Percentiles rank a stretch among this genome's conserved stretches.
These are phyloP conservation scores for Drosophila sp. DNA, from an alignment of 1,140 invertebrate species.

Conservation along the genomic window DNA sequence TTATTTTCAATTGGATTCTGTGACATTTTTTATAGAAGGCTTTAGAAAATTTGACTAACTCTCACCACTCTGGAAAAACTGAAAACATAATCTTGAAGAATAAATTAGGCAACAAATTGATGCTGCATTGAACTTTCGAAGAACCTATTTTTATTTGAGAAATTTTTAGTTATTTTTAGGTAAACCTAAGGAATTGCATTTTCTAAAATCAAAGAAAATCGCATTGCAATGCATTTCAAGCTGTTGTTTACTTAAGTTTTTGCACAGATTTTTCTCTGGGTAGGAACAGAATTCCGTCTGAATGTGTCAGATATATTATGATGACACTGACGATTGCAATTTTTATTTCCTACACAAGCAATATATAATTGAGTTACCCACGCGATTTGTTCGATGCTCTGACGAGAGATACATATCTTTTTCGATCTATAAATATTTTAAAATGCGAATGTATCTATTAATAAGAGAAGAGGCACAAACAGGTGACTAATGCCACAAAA, in stretches of 20 bases:
- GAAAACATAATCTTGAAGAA: no score
- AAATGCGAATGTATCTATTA: slow-evolving; percentile 11
- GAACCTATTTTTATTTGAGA: no score
- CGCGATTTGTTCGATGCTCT: not conserved
- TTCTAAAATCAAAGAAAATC: no score
- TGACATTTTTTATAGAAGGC: no score
- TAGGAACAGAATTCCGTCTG: not conserved
- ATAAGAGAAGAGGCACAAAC: not conserved
- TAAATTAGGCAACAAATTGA: no score
- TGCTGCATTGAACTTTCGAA: no score
- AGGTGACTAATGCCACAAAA: slow-evolving; percentile 42
- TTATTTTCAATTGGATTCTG: no score
- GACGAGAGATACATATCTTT: not conserved
- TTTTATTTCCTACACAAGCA: slow-evolving; percentile 19
- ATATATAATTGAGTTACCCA: slow-evolving; percentile 20
- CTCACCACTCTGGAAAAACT: no score
- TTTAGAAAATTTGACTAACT: no score
- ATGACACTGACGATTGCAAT: slow-evolving; percentile 12
- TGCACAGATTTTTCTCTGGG: not conserved
- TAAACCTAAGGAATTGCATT: no score
- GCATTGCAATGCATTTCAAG: no score
- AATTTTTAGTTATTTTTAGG: no score
- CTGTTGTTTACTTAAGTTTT: not conserved
- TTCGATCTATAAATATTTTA: slow-evolving; percentile 33
- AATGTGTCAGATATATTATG: slow-evolving; percentile 7